A percentile compares a stretch with the other conserved stretches of the same genome.
Evolutionary conservation across 2,888 invertebrate genomes (phyloP).

Genomic region (Hecatera dysodea): DNA sequence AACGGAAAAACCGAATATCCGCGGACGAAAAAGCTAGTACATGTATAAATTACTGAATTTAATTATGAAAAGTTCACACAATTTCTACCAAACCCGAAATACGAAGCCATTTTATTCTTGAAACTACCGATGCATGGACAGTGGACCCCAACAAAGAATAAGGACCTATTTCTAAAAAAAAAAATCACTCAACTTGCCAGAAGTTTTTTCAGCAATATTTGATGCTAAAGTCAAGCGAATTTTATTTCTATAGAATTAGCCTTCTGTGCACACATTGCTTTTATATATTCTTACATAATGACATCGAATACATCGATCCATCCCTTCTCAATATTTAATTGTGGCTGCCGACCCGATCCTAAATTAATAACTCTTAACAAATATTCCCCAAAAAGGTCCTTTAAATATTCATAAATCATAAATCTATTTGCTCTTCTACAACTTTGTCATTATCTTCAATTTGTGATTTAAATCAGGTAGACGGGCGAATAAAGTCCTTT

Average conservation of each 20-base stretch:
- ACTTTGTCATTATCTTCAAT: slow-evolving; percentile 56
- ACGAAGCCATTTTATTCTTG: too few relatives aligned
- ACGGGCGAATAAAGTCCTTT: slow-evolving; percentile 15
- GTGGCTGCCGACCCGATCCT: slow-evolving; percentile 28
- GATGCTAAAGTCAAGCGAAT: background rate
- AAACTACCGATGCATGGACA: too few relatives aligned
- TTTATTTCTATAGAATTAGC: background rate
- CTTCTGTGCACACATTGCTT: background rate
- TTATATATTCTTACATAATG: background rate
- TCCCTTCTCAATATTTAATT: slow-evolving; percentile 55
- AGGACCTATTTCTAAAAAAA: too few relatives aligned
- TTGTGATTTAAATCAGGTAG: slow-evolving; percentile 57
- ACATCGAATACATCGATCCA: slow-evolving; percentile 23
- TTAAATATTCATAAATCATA: slow-evolving; percentile 59
- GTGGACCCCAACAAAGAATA: too few relatives aligned
- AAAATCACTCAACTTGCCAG: too few relatives aligned
- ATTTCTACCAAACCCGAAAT: too few relatives aligned
- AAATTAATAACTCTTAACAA: slow-evolving; percentile 49
- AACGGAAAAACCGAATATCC: too few relatives aligned
- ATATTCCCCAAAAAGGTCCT: slow-evolving; percentile 37
- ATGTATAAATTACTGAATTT: too few relatives aligned
- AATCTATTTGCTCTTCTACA: slow-evolving; percentile 55
- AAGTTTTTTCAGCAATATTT: too few relatives aligned
- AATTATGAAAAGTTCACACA: too few relatives aligned
- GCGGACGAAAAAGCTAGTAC: too few relatives aligned